Evolutionary conservation across 1,140 invertebrate genomes (phyloP), one percentile per base, ranked within the genome.

Genomic region (Drosophila repleta): DNA sequence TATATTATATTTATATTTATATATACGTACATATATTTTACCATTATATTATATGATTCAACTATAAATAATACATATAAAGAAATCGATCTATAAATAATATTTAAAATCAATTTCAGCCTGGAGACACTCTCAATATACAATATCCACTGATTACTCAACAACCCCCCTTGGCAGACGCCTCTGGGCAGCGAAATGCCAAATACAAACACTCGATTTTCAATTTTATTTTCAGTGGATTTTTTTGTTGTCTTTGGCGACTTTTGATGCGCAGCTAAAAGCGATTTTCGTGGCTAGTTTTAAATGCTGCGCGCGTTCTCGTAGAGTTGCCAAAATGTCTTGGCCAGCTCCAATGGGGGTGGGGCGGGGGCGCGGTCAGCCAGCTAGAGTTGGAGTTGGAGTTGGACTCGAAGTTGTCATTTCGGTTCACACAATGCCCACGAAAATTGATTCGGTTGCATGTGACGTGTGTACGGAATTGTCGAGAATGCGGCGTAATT

Each of bases 391-490:
- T 39, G 51, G 45, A 46, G 18, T 46, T 11, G 45, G 18, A 48
- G 21, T 49, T 74, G 48, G 8, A 51, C 26, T 18, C 8, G 60
- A 60, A 62, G 73, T 78, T 83, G 71, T 70, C 79, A 76, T 83
- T 79, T 72, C 63, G 72, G 72, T 78, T 79, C 66, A 62, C 67
- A 84, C 79, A 88, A 83, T 87, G 73, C 52, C 58, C 68, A 74
- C 78, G 72, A 84, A 84, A 88, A 88, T 89, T 88, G 83, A 89
- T 88, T 89, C 79, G 56, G 76, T 84, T 89, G 83, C 79, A 88
- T 89, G 83, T 80, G 83, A 88, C 83, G 84, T 88, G 84, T 89
- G 83, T 88, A 69, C 79, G 51, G 76, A 88, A 89, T 89, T 83
- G 72, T 83, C 32, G n/a, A 1, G 51, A 73, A 68, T 53, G 39